Conservation (phyloP, 1,140 invertebrate genomes). For the Drosophila takahashii region DNA sequence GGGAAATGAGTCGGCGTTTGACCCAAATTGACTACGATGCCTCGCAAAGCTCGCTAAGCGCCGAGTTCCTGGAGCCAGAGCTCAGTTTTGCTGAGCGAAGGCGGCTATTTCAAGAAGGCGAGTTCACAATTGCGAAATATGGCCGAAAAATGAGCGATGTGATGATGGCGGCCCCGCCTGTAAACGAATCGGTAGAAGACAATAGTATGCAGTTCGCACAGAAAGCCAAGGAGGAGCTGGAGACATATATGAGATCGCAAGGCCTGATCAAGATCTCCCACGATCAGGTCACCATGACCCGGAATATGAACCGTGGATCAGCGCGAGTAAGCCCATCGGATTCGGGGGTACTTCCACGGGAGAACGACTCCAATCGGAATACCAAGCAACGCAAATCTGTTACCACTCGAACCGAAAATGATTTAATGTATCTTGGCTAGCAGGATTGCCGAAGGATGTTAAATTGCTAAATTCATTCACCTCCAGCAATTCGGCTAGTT, state of each 20-base stretch:
- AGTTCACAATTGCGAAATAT: conserved; percentile 57
- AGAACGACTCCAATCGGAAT: neutral
- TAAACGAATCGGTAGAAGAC: neutral
- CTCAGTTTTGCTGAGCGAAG: conserved; percentile 38
- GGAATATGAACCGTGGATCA: neutral
- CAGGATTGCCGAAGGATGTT: neutral
- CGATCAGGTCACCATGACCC: conserved; percentile 13
- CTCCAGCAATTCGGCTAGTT: conserved; percentile 10
- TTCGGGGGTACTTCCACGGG: neutral
- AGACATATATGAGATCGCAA: conserved; percentile 33
- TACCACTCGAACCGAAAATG: neutral
- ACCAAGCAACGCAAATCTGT: too few relatives aligned
- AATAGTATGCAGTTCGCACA: neutral
- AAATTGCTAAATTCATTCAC: too few relatives aligned
- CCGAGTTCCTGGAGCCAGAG: too few relatives aligned
- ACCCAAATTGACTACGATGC: neutral
- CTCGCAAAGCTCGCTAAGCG: neutral
- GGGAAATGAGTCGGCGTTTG: neutral
- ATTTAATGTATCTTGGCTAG: neutral
- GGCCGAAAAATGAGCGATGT: conserved; percentile 40
- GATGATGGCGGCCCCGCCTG: conserved; percentile 12
- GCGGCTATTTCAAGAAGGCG: conserved; percentile 24
- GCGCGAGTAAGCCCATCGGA: neutral
- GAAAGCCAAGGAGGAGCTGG: conserved; percentile 19
- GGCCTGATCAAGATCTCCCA: conserved; percentile 34